A percentile compares a stretch with the other conserved stretches of the same genome.
Conservation (phyloP, 2,797 vertebrate species). For the Chelmon rostratus region DNA sequence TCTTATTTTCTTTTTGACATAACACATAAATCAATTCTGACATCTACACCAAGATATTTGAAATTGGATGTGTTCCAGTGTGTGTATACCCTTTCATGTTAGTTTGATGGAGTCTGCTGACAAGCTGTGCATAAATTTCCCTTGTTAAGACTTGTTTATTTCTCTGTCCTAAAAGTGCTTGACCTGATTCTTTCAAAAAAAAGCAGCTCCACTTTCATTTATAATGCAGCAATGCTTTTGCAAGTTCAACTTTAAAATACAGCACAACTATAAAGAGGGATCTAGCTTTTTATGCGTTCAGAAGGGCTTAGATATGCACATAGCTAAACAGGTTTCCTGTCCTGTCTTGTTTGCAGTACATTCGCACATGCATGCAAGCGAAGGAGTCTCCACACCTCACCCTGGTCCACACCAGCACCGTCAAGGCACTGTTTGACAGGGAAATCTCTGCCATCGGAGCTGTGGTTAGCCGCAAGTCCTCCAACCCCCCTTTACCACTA, state of each 20-base stretch:
- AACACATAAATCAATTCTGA: not conserved
- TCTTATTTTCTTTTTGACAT: not conserved
- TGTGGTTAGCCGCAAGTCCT: conserved; percentile 90
- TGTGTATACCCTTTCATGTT: not conserved
- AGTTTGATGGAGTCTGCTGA: not conserved
- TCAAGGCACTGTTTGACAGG: conserved; percentile 94
- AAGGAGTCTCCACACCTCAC: conserved; percentile 93
- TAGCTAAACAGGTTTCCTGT: not conserved
- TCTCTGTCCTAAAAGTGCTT: not conserved
- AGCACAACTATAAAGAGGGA: not conserved
- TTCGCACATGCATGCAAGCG: conserved; percentile 91
- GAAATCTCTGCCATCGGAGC: conserved; percentile 92
- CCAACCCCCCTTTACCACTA: conserved; percentile 93
- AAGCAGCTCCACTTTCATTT: conserved; percentile 2
- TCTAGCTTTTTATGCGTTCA: not conserved
- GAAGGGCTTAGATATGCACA: not conserved
- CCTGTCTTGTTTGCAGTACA: conserved; percentile 86
- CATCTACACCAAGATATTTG: not conserved
- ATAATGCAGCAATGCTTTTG: not conserved
- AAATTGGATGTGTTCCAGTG: not conserved
- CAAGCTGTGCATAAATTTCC: not conserved
- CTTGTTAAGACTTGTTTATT: not conserved
- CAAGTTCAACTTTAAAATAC: not conserved
- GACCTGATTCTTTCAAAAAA: not conserved
- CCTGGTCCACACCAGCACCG: conserved; percentile 90